These are phyloP conservation scores for Mirza zaza DNA, from an alignment of 2,113 vertebrate genomes.

Conservation along the genomic window DNA sequence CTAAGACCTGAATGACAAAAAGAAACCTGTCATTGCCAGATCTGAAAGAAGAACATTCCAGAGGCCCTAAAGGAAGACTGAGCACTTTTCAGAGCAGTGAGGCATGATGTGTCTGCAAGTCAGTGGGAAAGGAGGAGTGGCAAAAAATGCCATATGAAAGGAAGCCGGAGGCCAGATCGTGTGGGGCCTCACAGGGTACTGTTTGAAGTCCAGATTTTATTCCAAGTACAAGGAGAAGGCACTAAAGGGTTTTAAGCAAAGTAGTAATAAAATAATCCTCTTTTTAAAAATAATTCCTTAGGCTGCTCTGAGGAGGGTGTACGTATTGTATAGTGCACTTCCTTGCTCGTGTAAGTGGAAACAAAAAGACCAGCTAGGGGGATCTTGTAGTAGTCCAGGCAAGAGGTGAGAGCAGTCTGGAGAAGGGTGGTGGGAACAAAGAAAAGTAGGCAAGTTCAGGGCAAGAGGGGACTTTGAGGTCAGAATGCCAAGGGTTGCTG, in stretches of 20 bases:
- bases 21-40: not conserved
- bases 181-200: not conserved
- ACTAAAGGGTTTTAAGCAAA: not conserved
- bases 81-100: not conserved
- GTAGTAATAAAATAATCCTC: not conserved
- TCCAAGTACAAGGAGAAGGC: not conserved
- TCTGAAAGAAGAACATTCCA: not conserved
- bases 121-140: accelerated
- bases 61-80: not conserved
- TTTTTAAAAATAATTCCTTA: not conserved
- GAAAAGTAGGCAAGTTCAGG: not conserved
- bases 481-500: not conserved
- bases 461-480: not conserved
- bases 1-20: not conserved
- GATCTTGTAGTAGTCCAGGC: not conserved
- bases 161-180: not conserved
- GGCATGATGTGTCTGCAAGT: accelerated
- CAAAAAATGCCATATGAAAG: not conserved
- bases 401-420: not conserved
- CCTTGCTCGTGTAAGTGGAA: not conserved
- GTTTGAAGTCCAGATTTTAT: not conserved
- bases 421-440: not conserved
- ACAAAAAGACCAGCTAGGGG: not conserved
- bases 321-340: accelerated
- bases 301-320: not conserved